Percentiles rank a stretch among this genome's conserved stretches.
Evolutionary conservation across 2,113 vertebrate genomes (phyloP).

Genomic region (Boleophthalmus pectinirostris): DNA sequence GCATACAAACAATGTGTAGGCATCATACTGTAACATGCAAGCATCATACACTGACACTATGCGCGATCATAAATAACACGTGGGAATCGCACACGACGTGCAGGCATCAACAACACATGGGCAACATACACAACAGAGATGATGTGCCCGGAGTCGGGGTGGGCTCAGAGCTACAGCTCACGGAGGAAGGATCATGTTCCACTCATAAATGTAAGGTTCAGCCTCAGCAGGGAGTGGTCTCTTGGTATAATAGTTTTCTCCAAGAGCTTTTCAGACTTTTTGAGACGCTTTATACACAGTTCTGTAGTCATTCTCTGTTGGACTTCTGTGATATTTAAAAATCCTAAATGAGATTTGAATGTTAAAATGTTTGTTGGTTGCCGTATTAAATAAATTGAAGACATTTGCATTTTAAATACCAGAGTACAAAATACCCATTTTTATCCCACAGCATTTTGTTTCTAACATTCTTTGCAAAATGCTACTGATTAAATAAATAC

Average conservation of each 20-base stretch:
- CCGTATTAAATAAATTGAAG: not conserved
- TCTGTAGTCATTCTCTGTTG: not conserved
- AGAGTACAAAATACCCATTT: not conserved
- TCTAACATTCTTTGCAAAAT: not conserved
- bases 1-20: too few relatives aligned
- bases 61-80: too few relatives aligned
- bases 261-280: not conserved
- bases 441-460: not conserved
- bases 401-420: constrained; percentile 1
- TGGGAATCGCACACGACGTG: too few relatives aligned
- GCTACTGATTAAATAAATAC: not conserved
- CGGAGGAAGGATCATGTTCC: not conserved
- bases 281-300: not conserved
- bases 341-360: not conserved
- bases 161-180: constrained; percentile 21
- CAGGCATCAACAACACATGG: too few relatives aligned
- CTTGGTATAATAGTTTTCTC: not conserved
- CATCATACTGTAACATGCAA: too few relatives aligned
- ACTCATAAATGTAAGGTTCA: not conserved
- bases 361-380: not conserved
- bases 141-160: constrained; percentile 39
- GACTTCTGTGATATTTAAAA: not conserved
- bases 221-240: not conserved
- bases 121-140: constrained; percentile 15
- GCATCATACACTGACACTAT: too few relatives aligned